Conservation (phyloP, 2,113 vertebrate species). For the Varanus salvator region DNA sequence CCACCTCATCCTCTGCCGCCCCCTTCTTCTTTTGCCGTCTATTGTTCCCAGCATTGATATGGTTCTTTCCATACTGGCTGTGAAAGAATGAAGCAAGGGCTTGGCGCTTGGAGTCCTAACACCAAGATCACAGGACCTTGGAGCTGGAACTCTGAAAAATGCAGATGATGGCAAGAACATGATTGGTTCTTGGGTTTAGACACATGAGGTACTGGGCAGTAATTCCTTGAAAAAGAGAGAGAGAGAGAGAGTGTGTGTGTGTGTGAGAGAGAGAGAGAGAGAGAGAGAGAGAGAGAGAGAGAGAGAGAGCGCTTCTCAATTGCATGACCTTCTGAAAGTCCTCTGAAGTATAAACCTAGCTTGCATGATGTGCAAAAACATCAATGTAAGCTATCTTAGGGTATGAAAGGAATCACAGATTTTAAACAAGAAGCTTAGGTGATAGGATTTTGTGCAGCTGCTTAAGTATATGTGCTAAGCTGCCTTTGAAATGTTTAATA, state of each 20-base stretch:
- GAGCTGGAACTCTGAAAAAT: too few species aligned
- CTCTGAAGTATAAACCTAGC: background rate
- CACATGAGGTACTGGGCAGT: background rate
- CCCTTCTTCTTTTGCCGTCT: too few species aligned
- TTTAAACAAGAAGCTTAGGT: constrained; percentile 2
- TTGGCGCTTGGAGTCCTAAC: too few species aligned
- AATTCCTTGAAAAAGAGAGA: background rate
- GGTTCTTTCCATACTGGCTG: too few species aligned
- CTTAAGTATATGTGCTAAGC: constrained; percentile 1
- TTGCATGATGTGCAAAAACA: background rate
- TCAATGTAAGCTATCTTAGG: background rate
- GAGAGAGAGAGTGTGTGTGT: too few species aligned
- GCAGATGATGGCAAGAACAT: background rate
- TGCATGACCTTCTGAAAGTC: background rate
- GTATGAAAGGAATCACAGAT: background rate
- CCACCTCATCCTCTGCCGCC: too few species aligned
- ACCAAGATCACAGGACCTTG: too few species aligned
- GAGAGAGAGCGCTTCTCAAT: background rate
- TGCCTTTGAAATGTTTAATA: constrained; percentile 25
- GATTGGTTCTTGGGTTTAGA: background rate
- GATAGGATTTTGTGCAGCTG: background rate
- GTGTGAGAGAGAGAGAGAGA: too few species aligned
- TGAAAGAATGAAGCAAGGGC: too few species aligned
- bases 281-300: background rate
- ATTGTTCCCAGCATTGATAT: too few species aligned